These are phyloP conservation scores for Zaprionus ornatus DNA, from an alignment of 1,140 invertebrate genomes.

Conservation along the genomic window DNA sequence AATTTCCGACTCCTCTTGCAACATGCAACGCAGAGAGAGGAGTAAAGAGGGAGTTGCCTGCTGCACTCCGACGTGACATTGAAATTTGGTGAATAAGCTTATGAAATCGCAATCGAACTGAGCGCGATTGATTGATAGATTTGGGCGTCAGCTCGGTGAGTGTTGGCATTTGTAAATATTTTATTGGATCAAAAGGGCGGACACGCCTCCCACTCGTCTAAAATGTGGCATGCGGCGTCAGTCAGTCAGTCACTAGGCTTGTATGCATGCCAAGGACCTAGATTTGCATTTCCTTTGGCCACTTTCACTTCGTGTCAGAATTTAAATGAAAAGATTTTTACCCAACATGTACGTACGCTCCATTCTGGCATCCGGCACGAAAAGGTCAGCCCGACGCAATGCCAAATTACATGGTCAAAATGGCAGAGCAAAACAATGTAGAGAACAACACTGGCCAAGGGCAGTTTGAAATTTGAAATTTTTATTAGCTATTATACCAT, in stretches of 20 bases:
- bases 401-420: conserved; percentile 58
- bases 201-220: conserved; percentile 17
- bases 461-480: conserved; percentile 64
- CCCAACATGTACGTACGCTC: background rate
- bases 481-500: conserved; percentile 76
- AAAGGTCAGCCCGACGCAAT: conserved; percentile 55
- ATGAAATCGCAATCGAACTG: conserved; percentile 28
- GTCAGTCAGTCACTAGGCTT: background rate
- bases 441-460: conserved; percentile 21
- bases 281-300: conserved; percentile 58
- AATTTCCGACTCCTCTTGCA: conserved; percentile 40
- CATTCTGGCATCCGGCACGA: conserved; percentile 45
- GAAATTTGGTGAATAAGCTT: conserved; percentile 47
- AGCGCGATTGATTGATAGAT: conserved; percentile 60
- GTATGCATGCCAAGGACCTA: conserved; percentile 32
- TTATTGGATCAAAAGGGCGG: conserved; percentile 15
- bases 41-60: too few species aligned
- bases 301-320: conserved; percentile 37
- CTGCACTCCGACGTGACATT: conserved; percentile 31
- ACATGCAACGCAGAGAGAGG: background rate
- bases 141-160: conserved; percentile 41
- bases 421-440: background rate
- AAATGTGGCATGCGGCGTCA: conserved; percentile 22
- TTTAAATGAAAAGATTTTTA: conserved; percentile 61
- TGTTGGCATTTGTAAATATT: conserved; percentile 75